phyloP scores from a whole-genome alignment of 2,797 vertebrate genomes.

The Phoebastria nigripes region DNA sequence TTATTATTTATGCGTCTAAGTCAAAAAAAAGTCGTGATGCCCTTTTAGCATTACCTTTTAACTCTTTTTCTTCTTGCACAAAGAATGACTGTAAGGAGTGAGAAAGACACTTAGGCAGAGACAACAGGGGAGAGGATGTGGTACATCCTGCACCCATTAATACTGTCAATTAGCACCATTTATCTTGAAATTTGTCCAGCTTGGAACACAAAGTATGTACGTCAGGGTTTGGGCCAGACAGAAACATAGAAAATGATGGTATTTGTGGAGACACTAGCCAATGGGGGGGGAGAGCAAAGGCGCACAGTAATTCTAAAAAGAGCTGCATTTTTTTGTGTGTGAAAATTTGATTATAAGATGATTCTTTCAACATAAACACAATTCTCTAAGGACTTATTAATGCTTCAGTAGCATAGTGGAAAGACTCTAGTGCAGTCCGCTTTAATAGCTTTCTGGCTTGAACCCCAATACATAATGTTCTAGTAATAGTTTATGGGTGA shows the following conservation, averaged over 20 bases:
- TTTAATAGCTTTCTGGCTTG: conserved; percentile 81
- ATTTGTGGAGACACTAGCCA: conserved; percentile 60
- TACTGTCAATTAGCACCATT: conserved; percentile 69
- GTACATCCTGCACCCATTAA: conserved; percentile 63
- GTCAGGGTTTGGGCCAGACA: conserved; percentile 55
- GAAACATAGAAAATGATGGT: conserved; percentile 50
- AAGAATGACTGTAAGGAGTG: not conserved
- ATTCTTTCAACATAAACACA: conserved; percentile 69
- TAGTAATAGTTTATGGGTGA: conserved; percentile 82
- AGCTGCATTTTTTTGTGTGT: conserved; percentile 58
- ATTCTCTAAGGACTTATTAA: conserved; percentile 69
- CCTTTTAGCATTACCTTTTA: conserved; percentile 29
- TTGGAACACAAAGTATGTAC: conserved; percentile 46
- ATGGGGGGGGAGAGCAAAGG: conserved; percentile 42
- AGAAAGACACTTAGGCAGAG: conserved; percentile 38
- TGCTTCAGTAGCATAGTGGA: conserved; percentile 72
- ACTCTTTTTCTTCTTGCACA: conserved; percentile 35
- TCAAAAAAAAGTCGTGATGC: not conserved
- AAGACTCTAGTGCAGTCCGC: conserved; percentile 68
- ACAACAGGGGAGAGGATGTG: conserved; percentile 41
- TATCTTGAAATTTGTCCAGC: conserved; percentile 68
- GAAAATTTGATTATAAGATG: conserved; percentile 72
- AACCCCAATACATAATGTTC: conserved; percentile 81
- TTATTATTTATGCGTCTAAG: not conserved
- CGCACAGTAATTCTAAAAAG: conserved; percentile 49